A percentile compares a stretch with the other conserved stretches of the same genome.
Conservation (phyloP, 2,113 vertebrate genomes). For the Calyptommatus sinebrachiatus region DNA sequence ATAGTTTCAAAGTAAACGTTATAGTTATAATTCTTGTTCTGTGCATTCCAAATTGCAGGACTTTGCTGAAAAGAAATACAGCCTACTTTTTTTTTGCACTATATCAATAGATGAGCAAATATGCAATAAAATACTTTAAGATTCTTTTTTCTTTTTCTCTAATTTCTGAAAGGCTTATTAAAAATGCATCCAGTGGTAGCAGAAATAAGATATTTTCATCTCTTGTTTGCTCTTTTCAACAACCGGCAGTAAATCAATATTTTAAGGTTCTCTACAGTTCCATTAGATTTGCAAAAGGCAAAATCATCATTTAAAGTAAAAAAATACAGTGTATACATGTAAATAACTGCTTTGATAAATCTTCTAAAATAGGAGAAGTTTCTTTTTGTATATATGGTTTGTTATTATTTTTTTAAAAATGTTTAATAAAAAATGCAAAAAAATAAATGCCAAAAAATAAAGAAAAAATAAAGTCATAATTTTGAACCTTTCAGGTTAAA, state of each 20-base stretch:
- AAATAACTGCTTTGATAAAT: no score
- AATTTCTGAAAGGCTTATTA: slow-evolving; percentile 43
- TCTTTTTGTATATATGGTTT: no score
- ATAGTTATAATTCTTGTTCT: no score
- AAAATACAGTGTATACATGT: slow-evolving; percentile 9
- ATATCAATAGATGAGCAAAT: slow-evolving; percentile 53
- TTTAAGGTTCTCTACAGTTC: slow-evolving; percentile 14
- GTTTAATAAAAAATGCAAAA: no score
- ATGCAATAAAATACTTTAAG: slow-evolving; percentile 49
- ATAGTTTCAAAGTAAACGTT: no score
- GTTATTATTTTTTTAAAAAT: no score
- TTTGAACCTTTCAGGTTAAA: slow-evolving; percentile 12
- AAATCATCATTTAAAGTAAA: slow-evolving; percentile 7
- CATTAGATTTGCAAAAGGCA: slow-evolving; percentile 53
- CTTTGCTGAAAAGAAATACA: background rate
- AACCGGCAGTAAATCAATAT: slow-evolving; percentile 64
- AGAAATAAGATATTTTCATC: slow-evolving; percentile 60
- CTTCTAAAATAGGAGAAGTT: no score
- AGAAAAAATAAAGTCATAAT: background rate
- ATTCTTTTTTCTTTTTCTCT: slow-evolving; percentile 40
- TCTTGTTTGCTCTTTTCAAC: slow-evolving; percentile 57
- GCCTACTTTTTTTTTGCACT: background rate
- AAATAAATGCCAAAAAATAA: no score
- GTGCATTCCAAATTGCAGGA: no score
- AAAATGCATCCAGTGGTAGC: slow-evolving; percentile 54